Conservation (phyloP, 2,113 vertebrate genomes). For the Cephalophus harveyi region DNA sequence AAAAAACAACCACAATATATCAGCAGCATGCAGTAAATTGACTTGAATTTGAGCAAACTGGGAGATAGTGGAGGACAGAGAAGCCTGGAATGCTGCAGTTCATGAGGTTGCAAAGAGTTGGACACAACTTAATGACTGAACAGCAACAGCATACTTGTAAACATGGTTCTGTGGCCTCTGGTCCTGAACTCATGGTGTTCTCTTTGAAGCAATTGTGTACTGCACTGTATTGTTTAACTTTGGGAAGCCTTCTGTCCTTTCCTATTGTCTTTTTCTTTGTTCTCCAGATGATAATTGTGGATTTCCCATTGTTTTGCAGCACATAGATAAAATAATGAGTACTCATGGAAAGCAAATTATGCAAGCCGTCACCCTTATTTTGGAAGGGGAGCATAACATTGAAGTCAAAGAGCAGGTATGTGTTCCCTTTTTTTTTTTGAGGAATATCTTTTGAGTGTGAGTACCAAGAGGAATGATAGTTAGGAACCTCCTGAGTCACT, state of each 20-base stretch:
- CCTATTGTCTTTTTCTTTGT: not conserved
- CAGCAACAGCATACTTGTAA: not conserved
- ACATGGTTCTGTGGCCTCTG: not conserved
- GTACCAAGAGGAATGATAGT: not conserved
- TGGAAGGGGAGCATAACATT: constrained; percentile 96
- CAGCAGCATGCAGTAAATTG: not conserved
- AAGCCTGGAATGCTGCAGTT: not conserved
- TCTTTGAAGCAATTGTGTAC: not conserved
- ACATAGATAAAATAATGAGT: constrained; percentile 99
- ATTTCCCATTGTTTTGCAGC: constrained; percentile 84
- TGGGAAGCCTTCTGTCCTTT: constrained; percentile 35
- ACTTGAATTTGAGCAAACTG: not conserved
- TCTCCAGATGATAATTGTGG: constrained; percentile 55
- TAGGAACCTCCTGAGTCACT: not conserved
- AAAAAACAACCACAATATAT: not conserved
- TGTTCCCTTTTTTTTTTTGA: not conserved
- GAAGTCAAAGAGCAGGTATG: constrained; percentile 99
- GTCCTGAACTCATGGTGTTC: not conserved
- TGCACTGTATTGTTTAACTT: not conserved
- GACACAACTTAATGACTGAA: not conserved
- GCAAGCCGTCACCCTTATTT: constrained; percentile 98
- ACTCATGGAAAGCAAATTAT: constrained; percentile 98
- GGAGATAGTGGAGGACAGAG: not conserved
- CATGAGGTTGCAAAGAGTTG: not conserved
- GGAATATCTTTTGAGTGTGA: constrained; percentile 25